Percentiles rank a stretch among this genome's conserved stretches.
These are phyloP conservation scores for Atherix ibis DNA, from an alignment of 2,888 invertebrate species.

Conservation along the genomic window DNA sequence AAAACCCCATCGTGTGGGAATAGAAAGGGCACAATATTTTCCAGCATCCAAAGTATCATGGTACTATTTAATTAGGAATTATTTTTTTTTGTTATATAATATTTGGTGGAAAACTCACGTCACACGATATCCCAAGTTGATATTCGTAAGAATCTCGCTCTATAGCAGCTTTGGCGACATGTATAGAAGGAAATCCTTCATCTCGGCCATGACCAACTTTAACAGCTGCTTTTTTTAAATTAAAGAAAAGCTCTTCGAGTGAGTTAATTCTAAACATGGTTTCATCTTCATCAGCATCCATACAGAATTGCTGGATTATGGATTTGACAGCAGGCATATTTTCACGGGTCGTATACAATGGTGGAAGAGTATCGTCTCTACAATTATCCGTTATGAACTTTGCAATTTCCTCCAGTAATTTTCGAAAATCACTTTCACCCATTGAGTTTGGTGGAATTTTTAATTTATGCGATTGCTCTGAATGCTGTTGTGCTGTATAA, in stretches of 20 bases:
- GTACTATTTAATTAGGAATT: conserved; percentile 18
- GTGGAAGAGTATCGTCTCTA: conserved; percentile 18
- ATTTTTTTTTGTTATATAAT: not conserved
- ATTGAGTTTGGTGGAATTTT: conserved; percentile 29
- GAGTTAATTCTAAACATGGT: conserved; percentile 17
- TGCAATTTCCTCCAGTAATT: conserved; percentile 29
- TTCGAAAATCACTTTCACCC: conserved; percentile 20
- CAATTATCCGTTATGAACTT: conserved; percentile 25
- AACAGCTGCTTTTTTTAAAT: conserved; percentile 21
- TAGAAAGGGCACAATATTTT: conserved; percentile 32
- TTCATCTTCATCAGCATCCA: conserved; percentile 14
- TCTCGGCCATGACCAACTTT: conserved; percentile 17
- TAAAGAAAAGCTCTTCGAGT: conserved; percentile 22
- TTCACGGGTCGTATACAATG: conserved; percentile 30
- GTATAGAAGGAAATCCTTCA: conserved; percentile 13
- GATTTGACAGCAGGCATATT: conserved; percentile 23
- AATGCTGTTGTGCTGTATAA: conserved; percentile 30
- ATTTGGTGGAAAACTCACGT: conserved; percentile 17
- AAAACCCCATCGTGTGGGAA: conserved; percentile 31
- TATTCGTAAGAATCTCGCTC: conserved; percentile 23
- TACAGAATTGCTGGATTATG: not conserved
- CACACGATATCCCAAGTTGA: conserved; percentile 23
- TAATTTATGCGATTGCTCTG: conserved; percentile 34
- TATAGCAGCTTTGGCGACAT: conserved; percentile 20
- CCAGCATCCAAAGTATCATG: conserved; percentile 28